Base-by-base conservation (phyloP, 1,140 invertebrate species). In the Neodiprion lecontei region DNA sequence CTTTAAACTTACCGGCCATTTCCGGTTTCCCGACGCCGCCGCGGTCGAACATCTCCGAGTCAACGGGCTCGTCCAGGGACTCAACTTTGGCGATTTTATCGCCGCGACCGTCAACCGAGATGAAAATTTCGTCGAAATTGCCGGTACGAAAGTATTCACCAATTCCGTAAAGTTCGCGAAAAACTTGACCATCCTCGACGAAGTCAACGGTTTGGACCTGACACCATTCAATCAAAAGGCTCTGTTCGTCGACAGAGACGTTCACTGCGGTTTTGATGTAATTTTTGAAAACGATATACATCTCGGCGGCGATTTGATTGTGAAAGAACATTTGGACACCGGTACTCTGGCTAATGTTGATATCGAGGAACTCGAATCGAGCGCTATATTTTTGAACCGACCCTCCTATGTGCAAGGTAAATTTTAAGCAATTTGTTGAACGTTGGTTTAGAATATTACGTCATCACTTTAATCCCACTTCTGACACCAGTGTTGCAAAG, bases 121-220 rank as follows among this genome's bases (percentile, higher is more conserved):
- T 67, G 75, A 79, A 9, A 49, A 74, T 9, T 74, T 76, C 12
- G 21, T 80, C 8, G 72, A 50, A 0, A 74, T 87, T 11, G 68
- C 75, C 7, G 84, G 82, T 14, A 47, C 69, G 8, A 83, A 85
- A 71, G 70, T 75, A 69, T 85, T 87, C 48, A 67, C 79, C 23
- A 73, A 78, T 9, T 9, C 48, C 0, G 47, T 83, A 7, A 79
- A 40, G 5, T 83, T 87, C 11, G 49, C 69, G 1, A 49, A 71
- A 14, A 72, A 83, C 17, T 10, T 68, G 21, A 76, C 7, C 66
- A 73, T 65, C 11, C 23, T 28, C 1, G 69, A 81, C 3, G 77
- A 71, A 10, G 76, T 84, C 9, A 82, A 86, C 50, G 79, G 81
- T 9, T 53, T 86, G 1, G 71, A 82, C 75, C 49, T 87, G 28